Evolutionary conservation across 2,113 vertebrate species (phyloP), one percentile per base, ranked within the genome.

Genomic region (Zosterops borbonicus): DNA sequence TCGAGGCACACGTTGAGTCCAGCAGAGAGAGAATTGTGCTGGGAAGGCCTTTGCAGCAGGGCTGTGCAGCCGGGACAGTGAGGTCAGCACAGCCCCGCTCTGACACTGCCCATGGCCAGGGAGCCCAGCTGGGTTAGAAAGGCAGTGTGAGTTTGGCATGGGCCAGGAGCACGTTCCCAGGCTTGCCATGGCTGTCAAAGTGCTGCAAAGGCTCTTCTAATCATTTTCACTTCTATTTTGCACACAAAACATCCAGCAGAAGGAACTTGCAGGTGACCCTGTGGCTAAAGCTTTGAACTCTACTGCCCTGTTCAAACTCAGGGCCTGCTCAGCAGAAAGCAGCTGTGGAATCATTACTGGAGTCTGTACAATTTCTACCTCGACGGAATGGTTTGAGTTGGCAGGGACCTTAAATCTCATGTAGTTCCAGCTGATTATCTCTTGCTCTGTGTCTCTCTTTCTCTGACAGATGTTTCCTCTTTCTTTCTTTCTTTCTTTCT

Each of bases 1-100:
- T 6, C 2, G 6, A n/a, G 37, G 9, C 5, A 1, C 69, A 8
- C 3, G 27, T 16, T 28, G 31, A n/a, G 70, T 13, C 23, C 2
- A 2, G 31, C 7, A 20, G 70, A 15, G 17, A 44, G 23, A 27
- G 31, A 74, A 1, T 24, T 28, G 31, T 35, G 41, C 71, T 59
- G 55, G 55, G 11, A 29, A 10, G 14, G 11, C 20, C 21, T 49
- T 8, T 16, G 53, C 53, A 58, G 41, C 53, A 35, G 53, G 53
- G 41, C 71, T 23, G 44, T 35, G 64, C 64, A 35, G 65, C 44
- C 12, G 4, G 16, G 23, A 27, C 67, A 50, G 47, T 9, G 2
- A 8, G 37, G n/a, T 7, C 47, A 52, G 5, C 46, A 8, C 33
- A 35, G 65, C 46, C 65, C 12, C 9, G 18, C 35, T 52, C 27